Base-by-base conservation (phyloP, 2,113 vertebrate genomes). In the Atlantisia rogersi region DNA sequence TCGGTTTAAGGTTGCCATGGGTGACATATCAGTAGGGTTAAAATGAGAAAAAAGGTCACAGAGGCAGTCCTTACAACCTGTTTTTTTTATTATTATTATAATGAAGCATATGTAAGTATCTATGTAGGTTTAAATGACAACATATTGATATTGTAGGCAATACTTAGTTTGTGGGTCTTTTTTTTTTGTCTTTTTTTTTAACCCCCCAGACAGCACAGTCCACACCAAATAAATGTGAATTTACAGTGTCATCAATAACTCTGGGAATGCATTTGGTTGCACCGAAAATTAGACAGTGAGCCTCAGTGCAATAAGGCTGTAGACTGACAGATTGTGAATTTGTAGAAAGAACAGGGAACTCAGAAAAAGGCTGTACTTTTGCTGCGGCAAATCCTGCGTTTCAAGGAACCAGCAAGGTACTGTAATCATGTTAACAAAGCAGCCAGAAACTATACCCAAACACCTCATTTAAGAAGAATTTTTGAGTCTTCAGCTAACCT, bases 21-120 rank as follows among this genome's bases (percentile, higher is more conserved):
- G 98, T 98, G 98, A 98, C 98, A 98, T 98, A 98, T 98, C 98
- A 98, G 98, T 98, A 97, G 98, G 98, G 98, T 98, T 98, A 98
- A 98, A 98, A 98, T 95, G 98, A 98, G 97, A 98, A 98, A 98
- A 98, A 98, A 98, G 98, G 98, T 98, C 98, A 98, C 96, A 97
- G 97, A 98, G 97, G 97, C 98, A 98, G 97, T 98, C 97, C 98
- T 98, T 98, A 98, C 98, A 98, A 98, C 98, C 98, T 98, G 96
- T 12, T 91, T 96, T 91, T 98, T 98, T 98, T 97, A 94, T 97
- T 98, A 96, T 97, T 97, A 97, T 97, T 97, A 97, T 98, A 98
- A 98, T 97, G 97, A 98, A 98, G 97, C 98, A 97, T 97, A 97
- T 97, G 96, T 97, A 98, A 97, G 97, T 95, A 95, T 97, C 78